Evolutionary conservation across 1,140 invertebrate genomes (phyloP), one percentile per base, ranked within the genome.

Genomic region (Proctacanthus coquilletti): DNA sequence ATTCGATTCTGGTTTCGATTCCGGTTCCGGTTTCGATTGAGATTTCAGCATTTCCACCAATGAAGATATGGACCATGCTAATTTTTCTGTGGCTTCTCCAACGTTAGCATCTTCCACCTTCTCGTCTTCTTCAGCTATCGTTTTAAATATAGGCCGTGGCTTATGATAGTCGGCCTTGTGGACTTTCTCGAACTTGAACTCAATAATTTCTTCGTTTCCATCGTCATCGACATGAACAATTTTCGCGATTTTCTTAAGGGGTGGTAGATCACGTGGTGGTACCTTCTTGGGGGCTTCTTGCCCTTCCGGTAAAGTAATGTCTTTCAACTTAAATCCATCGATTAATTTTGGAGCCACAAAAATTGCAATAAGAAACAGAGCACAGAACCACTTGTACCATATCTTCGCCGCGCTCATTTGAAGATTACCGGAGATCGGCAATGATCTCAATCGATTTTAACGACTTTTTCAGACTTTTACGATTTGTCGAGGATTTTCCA

Each of bases 1-100:
- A 54, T 54, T 45, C 2, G 60, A 42, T 34, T 61, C 56, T 33
- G 40, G 39, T 9, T 44, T 27, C 6, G 40, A 21, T 21, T 3
- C 14, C 3, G 32, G 29, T n/a, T n/a, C n/a, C n/a, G n/a, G n/a
- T n/a, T n/a, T n/a, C n/a, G n/a, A n/a, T n/a, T n/a, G n/a, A n/a
- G n/a, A n/a, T n/a, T n/a, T n/a, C n/a, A n/a, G n/a, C n/a, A 27
- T 27, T 13, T 13, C 13, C 23, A 27, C 8, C 13, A 27, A 27
- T 9, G 23, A 27, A 8, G 13, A 27, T 27, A 27, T 13, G 8
- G 23, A 27, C 8, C 8, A 27, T 27, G 23, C 8, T 8, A 27
- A 13, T 13, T 8, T 27, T 13, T 27, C 23, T 13, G 8, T 27
- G 8, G 23, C 23, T 27, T 27, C 23, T 27, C 13, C 23, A 8